Conservation (phyloP, 1,140 invertebrate genomes). For the Eubasilissa regina region DNA sequence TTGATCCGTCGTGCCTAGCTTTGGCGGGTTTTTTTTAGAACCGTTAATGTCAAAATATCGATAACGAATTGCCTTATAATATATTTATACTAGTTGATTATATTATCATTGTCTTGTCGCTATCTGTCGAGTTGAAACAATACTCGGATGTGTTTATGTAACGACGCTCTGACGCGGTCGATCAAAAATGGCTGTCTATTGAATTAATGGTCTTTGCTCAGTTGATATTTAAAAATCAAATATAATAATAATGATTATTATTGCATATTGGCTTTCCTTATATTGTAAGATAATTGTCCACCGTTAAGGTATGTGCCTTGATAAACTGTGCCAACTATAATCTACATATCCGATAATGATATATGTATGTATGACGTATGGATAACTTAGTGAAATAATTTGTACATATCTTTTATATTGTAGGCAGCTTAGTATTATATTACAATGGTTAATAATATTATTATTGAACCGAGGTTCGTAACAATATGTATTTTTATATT, state of each 20-base stretch:
- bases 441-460: constrained; percentile 38
- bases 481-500: constrained; percentile 55
- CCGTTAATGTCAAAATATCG: constrained; percentile 1
- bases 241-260: constrained; percentile 7
- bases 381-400: constrained; percentile 5
- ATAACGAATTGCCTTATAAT: constrained; percentile 28
- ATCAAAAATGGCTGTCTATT: constrained; percentile 33
- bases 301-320: constrained; percentile 58
- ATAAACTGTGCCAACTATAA: constrained; percentile 55
- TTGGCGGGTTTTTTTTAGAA: background rate
- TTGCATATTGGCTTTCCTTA: constrained; percentile 37
- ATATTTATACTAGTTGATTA: background rate
- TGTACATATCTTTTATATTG: constrained; percentile 50
- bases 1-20: constrained; percentile 16
- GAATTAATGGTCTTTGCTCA: constrained; percentile 47
- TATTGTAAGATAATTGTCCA: constrained; percentile 49
- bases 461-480: constrained; percentile 44
- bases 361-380: constrained; percentile 28
- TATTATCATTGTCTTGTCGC: constrained; percentile 3
- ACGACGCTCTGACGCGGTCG: constrained; percentile 21
- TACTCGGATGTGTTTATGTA: constrained; percentile 14
- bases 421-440: constrained; percentile 54
- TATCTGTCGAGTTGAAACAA: background rate
- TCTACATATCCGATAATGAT: constrained; percentile 52
- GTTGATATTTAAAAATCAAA: constrained; percentile 32